Conservation (phyloP, 1,140 invertebrate species). For the Cyrtorhinus lividipennis region DNA sequence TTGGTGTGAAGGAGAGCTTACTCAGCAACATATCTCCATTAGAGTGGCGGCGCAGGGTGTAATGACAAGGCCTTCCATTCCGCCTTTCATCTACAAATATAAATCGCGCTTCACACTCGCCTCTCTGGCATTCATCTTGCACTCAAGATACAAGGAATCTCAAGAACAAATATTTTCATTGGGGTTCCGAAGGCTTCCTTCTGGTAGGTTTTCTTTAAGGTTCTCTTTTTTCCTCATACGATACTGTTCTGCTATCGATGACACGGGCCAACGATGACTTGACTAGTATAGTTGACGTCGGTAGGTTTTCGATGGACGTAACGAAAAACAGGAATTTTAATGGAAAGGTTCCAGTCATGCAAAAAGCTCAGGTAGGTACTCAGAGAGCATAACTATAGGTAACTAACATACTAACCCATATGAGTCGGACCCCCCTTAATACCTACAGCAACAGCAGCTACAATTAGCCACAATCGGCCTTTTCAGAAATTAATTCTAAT, state of each 20-base stretch:
- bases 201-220: not conserved
- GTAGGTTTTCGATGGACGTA: not conserved
- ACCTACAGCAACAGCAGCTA: too few species aligned
- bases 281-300: not conserved
- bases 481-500: too few species aligned
- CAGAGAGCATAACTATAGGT: too few species aligned
- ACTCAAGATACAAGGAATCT: not conserved
- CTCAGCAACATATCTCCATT: slow-evolving; percentile 9
- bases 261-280: not conserved
- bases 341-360: too few species aligned
- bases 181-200: not conserved
- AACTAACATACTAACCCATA: too few species aligned
- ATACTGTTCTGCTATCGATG: not conserved
- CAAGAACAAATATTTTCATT: slow-evolving; percentile 5
- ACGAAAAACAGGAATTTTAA: too few species aligned
- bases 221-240: not conserved
- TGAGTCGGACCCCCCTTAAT: too few species aligned
- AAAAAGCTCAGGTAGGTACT: too few species aligned
- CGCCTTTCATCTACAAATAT: slow-evolving; percentile 9
- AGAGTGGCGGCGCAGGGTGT: not conserved
- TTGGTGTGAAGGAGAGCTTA: slow-evolving; percentile 4
- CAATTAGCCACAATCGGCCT: too few species aligned
- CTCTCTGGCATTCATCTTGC: not conserved
- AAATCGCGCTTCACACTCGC: slow-evolving; percentile 4
- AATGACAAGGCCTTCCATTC: not conserved